Evolutionary conservation across 2,113 vertebrate genomes (phyloP).

Genomic region (Pelusios castaneus): DNA sequence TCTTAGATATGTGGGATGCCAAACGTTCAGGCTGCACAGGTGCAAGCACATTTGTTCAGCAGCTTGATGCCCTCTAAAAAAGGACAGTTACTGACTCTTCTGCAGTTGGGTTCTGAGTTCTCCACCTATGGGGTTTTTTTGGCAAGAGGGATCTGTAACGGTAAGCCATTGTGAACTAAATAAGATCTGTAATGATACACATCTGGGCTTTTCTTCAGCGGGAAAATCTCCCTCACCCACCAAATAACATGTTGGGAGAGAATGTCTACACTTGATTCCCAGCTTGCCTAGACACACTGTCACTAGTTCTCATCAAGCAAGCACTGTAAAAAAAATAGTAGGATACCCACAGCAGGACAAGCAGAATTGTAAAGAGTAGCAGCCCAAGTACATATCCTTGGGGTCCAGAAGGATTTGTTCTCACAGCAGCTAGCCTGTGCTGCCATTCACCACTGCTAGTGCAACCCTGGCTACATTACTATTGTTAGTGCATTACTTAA

Average conservation of each 20-base stretch:
- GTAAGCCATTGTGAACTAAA: background rate
- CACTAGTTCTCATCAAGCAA: background rate
- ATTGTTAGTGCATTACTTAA: background rate
- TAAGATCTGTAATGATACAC: background rate
- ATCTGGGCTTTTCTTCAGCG: fast-evolving
- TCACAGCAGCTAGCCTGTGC: background rate
- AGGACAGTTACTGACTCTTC: background rate
- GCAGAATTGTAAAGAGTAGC: background rate
- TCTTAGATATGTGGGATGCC: no score
- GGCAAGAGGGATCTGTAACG: background rate
- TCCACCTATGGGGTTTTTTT: background rate
- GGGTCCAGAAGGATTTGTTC: background rate
- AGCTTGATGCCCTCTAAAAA: background rate
- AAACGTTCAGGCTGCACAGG: no score
- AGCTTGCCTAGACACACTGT: background rate
- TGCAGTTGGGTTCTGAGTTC: background rate
- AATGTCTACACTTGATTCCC: background rate
- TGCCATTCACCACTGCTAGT: background rate
- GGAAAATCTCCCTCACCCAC: background rate
- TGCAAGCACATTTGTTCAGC: background rate
- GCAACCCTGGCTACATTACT: background rate
- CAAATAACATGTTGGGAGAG: background rate
- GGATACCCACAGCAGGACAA: background rate
- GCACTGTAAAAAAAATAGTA: background rate
- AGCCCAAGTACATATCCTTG: no score